Percentiles rank a stretch among this genome's conserved stretches.
phyloP scores from a whole-genome alignment of 2,797 vertebrate species.

The Coregonus ussuriensis region DNA sequence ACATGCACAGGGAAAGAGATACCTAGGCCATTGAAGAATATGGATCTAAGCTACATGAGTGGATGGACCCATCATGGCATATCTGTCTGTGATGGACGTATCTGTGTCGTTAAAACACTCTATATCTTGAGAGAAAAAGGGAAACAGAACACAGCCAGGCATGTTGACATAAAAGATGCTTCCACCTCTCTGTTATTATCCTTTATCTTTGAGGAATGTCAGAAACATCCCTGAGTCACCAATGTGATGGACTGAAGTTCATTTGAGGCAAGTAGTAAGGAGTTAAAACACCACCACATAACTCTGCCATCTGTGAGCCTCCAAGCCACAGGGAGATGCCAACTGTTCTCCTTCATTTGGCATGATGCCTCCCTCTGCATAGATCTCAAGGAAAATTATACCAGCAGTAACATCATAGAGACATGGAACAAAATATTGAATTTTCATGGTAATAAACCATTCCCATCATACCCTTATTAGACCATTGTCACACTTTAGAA shows the following conservation, averaged over 20 bases:
- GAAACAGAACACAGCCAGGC: not conserved
- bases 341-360: slow-evolving; percentile 63
- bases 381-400: slow-evolving; percentile 50
- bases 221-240: slow-evolving; percentile 39
- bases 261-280: slow-evolving; percentile 58
- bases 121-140: not conserved
- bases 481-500: not conserved
- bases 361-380: slow-evolving; percentile 51
- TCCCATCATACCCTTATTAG: not conserved
- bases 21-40: not conserved
- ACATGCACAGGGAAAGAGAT: not conserved
- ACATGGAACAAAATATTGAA: not conserved
- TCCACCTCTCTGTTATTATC: slow-evolving; percentile 16
- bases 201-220: slow-evolving; percentile 27
- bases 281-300: slow-evolving; percentile 48
- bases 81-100: slow-evolving; percentile 13
- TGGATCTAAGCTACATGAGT: not conserved
- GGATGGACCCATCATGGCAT: slow-evolving; percentile 22
- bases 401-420: slow-evolving; percentile 33
- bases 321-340: slow-evolving; percentile 51
- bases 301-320: slow-evolving; percentile 55
- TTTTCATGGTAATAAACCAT: not conserved
- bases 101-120: not conserved
- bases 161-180: not conserved
- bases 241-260: slow-evolving; percentile 44